Conservation (phyloP, 2,888 invertebrate species). For the Pollenia amentaria region DNA sequence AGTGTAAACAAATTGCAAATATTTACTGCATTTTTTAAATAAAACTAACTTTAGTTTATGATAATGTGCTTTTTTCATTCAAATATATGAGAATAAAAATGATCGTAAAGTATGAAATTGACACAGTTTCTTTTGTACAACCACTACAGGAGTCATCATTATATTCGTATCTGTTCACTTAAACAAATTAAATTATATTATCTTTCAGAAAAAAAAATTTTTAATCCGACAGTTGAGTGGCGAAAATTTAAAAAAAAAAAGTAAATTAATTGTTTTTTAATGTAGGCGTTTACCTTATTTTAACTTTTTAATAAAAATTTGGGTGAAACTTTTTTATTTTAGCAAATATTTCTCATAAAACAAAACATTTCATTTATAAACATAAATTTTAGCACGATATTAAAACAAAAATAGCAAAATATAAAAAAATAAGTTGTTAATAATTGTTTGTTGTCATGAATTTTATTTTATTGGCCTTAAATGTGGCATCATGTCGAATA, state of each 20-base stretch:
- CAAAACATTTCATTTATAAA: conserved; percentile 22
- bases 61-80: neutral
- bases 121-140: conserved; percentile 14
- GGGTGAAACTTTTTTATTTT: conserved; percentile 42
- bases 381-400: conserved; percentile 51
- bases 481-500: conserved; percentile 15
- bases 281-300: conserved; percentile 45
- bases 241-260: neutral
- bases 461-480: conserved; percentile 18
- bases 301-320: neutral
- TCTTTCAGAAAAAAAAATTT: neutral
- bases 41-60: neutral
- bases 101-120: conserved; percentile 8
- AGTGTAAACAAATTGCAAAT: neutral
- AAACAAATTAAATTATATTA: conserved; percentile 36
- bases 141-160: conserved; percentile 17
- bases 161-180: conserved; percentile 11
- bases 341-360: conserved; percentile 16
- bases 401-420: neutral
- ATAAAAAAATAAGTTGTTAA: neutral
- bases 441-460: conserved; percentile 3
- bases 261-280: conserved; percentile 9
- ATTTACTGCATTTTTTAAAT: neutral
- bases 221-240: neutral
- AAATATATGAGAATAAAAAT: neutral